Evolutionary conservation across 2,888 invertebrate genomes (phyloP), one percentile per base, ranked within the genome.

Genomic region (Pogonocherus hispidulus): DNA sequence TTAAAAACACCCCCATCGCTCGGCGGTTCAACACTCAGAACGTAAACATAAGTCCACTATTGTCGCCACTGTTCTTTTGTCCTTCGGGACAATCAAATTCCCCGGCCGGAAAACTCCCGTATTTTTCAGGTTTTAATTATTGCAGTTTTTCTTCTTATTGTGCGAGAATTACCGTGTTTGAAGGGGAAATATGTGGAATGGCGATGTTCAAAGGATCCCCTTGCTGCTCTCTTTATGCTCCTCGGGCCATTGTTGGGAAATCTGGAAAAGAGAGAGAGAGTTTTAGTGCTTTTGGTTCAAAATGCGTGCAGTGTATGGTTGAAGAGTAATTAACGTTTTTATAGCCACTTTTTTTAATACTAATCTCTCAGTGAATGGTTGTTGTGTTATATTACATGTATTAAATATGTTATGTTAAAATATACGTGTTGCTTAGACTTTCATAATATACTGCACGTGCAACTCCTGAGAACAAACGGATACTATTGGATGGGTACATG

Each of bases 1-100:
- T 71, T 67, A 75, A 76, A 68, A 74, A 73, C 66, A 66, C 67
- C 69, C 67, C 71, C 78, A 78, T 78, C 68, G 72, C 73, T 66
- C 67, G 52, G 57, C 64, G 67, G 59, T 51, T 62, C 64, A 66
- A 41, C 67, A 67, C 60, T 67, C 66, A 67, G 67, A 69, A 67
- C 62, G 66, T 66, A 56, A 63, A 72, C 67, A 69, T 67, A 70
- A 57, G 63, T 55, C 57, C 60, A 60, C 56, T 47, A 23, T 47
- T 51, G 52, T 52, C 51, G 18, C 51, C 23, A 59, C 55, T 57
- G 57, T 52, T 57, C 67, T 55, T 66, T 70, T 70, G 66, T 63
- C 60, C 64, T 46, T 37, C 41, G 32, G 68, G 64, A 68, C 47
- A 59, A 72, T 70, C 70, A 67, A 70, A 70, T 70, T 68, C 66